Evolutionary conservation across 2,888 invertebrate genomes (phyloP).

Genomic region (Balanococcus diminutus): DNA sequence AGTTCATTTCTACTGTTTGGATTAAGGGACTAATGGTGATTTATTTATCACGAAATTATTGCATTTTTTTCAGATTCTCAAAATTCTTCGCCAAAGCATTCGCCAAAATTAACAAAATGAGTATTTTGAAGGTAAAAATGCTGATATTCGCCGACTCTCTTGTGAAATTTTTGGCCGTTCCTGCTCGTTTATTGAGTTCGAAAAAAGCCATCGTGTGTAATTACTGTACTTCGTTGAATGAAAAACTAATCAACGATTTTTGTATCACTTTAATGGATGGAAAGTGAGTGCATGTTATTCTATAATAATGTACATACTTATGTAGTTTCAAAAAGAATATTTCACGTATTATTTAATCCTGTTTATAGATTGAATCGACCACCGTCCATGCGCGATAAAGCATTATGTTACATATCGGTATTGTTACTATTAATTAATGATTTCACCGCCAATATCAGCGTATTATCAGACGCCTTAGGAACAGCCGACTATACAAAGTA

Average conservation of each 20-base stretch:
- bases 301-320: not conserved
- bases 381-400: constrained; percentile 46
- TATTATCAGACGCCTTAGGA: constrained; percentile 24
- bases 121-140: not conserved
- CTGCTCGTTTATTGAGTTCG: not conserved
- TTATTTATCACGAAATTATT: no score
- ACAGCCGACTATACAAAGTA: constrained; percentile 20
- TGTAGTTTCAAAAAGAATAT: not conserved
- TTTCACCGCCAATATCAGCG: not conserved
- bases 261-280: not conserved
- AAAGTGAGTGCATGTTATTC: not conserved
- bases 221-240: not conserved
- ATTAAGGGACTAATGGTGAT: no score
- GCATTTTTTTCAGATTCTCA: not conserved
- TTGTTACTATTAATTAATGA: not conserved
- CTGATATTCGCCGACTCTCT: constrained; percentile 4
- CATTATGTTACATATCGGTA: constrained; percentile 34
- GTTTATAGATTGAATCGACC: not conserved
- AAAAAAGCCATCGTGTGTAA: constrained; percentile 3
- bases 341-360: not conserved
- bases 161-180: constrained; percentile 1
- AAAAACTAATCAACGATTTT: constrained; percentile 40
- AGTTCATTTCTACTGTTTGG: no score
- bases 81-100: not conserved
- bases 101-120: not conserved